These are phyloP conservation scores for Penaeus japonicus DNA, from an alignment of 1,140 invertebrate species.

Conservation along the genomic window DNA sequence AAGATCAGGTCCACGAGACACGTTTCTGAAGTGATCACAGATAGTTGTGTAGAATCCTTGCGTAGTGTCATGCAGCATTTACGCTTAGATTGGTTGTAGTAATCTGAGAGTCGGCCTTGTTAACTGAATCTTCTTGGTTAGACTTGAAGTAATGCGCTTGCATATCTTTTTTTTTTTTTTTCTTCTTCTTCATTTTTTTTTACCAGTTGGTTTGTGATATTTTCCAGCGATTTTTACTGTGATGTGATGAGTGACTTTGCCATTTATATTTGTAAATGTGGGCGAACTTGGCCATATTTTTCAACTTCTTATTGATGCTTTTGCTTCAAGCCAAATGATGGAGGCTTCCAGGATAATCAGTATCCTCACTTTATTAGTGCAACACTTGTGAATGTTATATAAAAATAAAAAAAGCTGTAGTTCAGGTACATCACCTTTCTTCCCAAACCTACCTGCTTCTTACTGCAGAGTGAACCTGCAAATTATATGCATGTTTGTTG, in stretches of 20 bases:
- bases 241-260: constrained; percentile 56
- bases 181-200: constrained; percentile 34
- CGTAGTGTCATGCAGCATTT: constrained; percentile 50
- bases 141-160: constrained; percentile 43
- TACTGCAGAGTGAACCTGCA: constrained; percentile 26
- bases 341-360: constrained; percentile 30
- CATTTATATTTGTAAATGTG: constrained; percentile 54
- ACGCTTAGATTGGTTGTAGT: constrained; percentile 55
- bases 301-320: constrained; percentile 19
- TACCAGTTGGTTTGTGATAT: constrained; percentile 55
- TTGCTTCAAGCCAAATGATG: constrained; percentile 37
- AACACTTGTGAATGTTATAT: constrained; percentile 29
- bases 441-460: constrained; percentile 35
- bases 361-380: constrained; percentile 30
- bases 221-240: constrained; percentile 55
- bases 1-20: neutral
- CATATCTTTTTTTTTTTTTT: constrained; percentile 43
- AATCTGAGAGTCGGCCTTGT: constrained; percentile 1
- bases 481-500: constrained; percentile 37
- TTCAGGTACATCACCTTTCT: constrained; percentile 1
- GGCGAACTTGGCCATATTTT: constrained; percentile 49
- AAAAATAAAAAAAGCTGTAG: constrained; percentile 7
- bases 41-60: constrained; percentile 38
- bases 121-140: constrained; percentile 14
- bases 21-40: neutral